Evolutionary conservation across 2,113 vertebrate genomes (phyloP).

Genomic region (Silurus glanis): DNA sequence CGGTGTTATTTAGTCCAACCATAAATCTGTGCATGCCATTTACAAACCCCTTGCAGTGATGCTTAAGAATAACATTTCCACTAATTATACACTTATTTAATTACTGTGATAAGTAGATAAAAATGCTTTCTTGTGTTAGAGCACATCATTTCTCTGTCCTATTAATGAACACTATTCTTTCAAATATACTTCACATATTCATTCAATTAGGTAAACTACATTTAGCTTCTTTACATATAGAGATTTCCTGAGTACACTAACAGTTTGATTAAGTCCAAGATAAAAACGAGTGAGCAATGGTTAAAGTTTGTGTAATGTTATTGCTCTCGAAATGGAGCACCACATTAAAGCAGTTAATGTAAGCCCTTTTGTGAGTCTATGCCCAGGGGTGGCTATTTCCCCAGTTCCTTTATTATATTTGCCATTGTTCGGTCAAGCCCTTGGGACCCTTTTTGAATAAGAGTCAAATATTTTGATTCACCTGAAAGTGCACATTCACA

Average conservation of each 20-base stretch:
- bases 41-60: background rate
- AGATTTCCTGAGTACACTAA: background rate
- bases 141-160: background rate
- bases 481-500: constrained; percentile 1
- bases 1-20: background rate
- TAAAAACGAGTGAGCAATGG: background rate
- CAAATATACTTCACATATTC: background rate
- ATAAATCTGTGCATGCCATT: background rate
- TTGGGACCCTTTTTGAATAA: constrained; percentile 9
- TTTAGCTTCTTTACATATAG: background rate
- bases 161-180: background rate
- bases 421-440: background rate
- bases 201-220: background rate
- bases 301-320: background rate
- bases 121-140: background rate
- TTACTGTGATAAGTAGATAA: background rate
- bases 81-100: background rate
- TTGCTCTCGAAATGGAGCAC: background rate
- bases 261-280: background rate
- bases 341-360: constrained; percentile 14
- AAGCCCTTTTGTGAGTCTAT: background rate
- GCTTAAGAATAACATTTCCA: background rate
- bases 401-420: constrained; percentile 17
- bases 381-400: background rate
- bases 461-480: constrained; percentile 34